Evolutionary conservation across 2,888 invertebrate genomes (phyloP).

Genomic region (Acanthococcus lagerstroemiae): DNA sequence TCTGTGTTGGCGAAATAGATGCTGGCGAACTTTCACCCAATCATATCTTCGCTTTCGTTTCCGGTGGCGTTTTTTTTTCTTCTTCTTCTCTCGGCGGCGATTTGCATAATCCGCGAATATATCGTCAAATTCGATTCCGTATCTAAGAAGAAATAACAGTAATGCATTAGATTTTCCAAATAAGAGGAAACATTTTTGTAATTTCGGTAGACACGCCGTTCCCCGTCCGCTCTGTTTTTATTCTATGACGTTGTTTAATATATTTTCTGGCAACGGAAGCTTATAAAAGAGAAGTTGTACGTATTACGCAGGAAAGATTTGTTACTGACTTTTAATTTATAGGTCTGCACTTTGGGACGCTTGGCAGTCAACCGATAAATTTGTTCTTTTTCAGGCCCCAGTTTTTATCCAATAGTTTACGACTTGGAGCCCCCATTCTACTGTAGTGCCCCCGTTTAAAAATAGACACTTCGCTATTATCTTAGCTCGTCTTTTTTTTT

Average conservation of each 20-base stretch:
- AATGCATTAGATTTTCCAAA: conserved; percentile 28
- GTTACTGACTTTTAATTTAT: conserved; percentile 30
- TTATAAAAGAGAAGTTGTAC: conserved; percentile 29
- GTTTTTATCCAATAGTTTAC: conserved; percentile 30
- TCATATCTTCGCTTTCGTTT: not conserved
- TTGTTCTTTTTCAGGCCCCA: conserved; percentile 30
- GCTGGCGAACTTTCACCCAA: not conserved
- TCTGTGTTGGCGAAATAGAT: no score
- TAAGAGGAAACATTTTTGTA: conserved; percentile 30
- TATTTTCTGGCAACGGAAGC: conserved; percentile 30
- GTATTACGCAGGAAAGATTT: conserved; percentile 28
- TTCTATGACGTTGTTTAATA: conserved; percentile 30
- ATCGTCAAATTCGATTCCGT: conserved; percentile 25
- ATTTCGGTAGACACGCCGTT: conserved; percentile 24
- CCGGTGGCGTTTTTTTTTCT: not conserved
- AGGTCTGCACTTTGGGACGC: conserved; percentile 29
- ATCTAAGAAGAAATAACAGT: not conserved
- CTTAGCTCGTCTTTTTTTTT: conserved; percentile 1
- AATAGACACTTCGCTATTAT: conserved; percentile 20
- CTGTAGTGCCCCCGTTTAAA: conserved; percentile 4
- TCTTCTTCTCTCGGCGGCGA: not conserved
- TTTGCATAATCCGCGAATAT: conserved; percentile 30
- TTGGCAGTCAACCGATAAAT: conserved; percentile 30
- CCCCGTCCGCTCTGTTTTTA: conserved; percentile 10
- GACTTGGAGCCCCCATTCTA: not conserved